These are phyloP conservation scores for Liopterus haemorrhoidalis DNA, from an alignment of 2,888 invertebrate species.

Conservation along the genomic window DNA sequence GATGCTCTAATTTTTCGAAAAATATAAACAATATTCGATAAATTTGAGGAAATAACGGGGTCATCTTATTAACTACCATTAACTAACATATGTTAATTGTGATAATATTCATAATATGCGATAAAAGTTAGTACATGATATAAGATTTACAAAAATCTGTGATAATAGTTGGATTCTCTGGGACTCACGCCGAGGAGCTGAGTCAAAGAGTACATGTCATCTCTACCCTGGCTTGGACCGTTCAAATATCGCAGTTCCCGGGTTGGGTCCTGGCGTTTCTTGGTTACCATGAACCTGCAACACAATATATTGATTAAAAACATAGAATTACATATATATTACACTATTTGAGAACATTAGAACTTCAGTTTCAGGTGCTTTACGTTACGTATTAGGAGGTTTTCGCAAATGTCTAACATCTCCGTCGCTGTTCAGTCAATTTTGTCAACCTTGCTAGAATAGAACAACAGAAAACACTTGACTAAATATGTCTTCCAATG, in stretches of 20 bases:
- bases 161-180: slow-evolving; percentile 53
- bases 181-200: slow-evolving; percentile 49
- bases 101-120: slow-evolving; percentile 6
- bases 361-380: slow-evolving; percentile 35
- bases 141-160: slow-evolving; percentile 53
- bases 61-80: neutral
- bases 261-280: slow-evolving; percentile 48
- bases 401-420: slow-evolving; percentile 34
- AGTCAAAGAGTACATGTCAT: slow-evolving; percentile 56
- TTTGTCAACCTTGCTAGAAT: too few relatives aligned
- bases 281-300: slow-evolving; percentile 55
- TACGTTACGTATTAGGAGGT: too few relatives aligned
- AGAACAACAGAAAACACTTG: too few relatives aligned
- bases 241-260: slow-evolving; percentile 43
- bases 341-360: slow-evolving; percentile 33
- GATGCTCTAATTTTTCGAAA: slow-evolving; percentile 17
- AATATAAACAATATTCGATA: slow-evolving; percentile 23
- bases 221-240: slow-evolving; percentile 44
- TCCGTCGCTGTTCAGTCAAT: too few relatives aligned
- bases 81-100: slow-evolving; percentile 10
- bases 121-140: slow-evolving; percentile 13
- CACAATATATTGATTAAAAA: neutral
- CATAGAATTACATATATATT: neutral
- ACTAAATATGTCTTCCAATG: too few relatives aligned
- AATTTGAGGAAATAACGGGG: slow-evolving; percentile 13